Percentiles rank a stretch among this genome's conserved stretches.
phyloP scores from a whole-genome alignment of 2,797 vertebrate species.

The Sebastes hopkinsi region DNA sequence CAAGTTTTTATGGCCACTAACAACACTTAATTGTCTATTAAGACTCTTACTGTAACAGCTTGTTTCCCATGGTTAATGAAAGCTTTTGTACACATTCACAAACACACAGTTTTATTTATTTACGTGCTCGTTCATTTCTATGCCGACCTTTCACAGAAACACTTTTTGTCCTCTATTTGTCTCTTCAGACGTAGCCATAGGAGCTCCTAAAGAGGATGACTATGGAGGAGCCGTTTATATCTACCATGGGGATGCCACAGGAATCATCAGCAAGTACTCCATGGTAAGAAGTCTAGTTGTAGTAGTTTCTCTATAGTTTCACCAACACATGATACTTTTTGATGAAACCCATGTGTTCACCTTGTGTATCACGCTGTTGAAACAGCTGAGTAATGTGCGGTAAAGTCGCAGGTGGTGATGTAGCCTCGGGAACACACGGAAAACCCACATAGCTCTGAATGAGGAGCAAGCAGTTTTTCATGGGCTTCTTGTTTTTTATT shows the following conservation, averaged over 20 bases:
- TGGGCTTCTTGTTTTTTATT: slow-evolving; percentile 1
- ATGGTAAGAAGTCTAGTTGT: slow-evolving; percentile 83
- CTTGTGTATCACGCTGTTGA: neutral
- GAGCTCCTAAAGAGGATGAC: slow-evolving; percentile 94
- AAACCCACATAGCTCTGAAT: neutral
- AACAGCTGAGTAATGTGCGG: slow-evolving; percentile 16
- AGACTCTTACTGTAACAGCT: slow-evolving; percentile 63
- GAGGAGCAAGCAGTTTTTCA: neutral
- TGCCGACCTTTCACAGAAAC: slow-evolving; percentile 2
- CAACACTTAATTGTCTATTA: slow-evolving; percentile 79
- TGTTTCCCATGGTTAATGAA: slow-evolving; percentile 66
- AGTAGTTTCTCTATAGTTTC: neutral
- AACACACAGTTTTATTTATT: neutral
- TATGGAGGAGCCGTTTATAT: slow-evolving; percentile 93
- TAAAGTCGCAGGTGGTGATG: slow-evolving; percentile 29
- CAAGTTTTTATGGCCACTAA: slow-evolving; percentile 72
- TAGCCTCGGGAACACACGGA: neutral
- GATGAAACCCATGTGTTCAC: slow-evolving; percentile 19
- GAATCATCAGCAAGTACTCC: slow-evolving; percentile 91
- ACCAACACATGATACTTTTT: neutral
- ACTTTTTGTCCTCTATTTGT: slow-evolving; percentile 24
- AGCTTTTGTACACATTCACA: slow-evolving; percentile 29
- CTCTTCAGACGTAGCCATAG: slow-evolving; percentile 91
- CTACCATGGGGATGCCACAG: slow-evolving; percentile 90
- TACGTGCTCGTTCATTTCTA: neutral